These are phyloP conservation scores for Pachypeltis micranthus DNA, from an alignment of 1,140 invertebrate genomes.

Conservation along the genomic window DNA sequence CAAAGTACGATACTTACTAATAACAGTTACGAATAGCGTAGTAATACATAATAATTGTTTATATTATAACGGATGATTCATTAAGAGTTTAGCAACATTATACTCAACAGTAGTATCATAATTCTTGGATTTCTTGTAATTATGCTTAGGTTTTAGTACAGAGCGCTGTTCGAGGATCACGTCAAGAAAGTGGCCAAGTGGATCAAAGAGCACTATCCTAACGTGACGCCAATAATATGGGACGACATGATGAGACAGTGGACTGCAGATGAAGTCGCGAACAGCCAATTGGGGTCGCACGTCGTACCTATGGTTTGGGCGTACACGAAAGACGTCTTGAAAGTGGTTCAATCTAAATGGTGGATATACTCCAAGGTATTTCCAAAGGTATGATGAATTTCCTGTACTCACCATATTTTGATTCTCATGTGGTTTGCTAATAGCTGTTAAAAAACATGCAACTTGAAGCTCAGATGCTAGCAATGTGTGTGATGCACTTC, in stretches of 20 bases:
- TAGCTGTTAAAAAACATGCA: too few species aligned
- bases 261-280: constrained; percentile 33
- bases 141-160: constrained; percentile 5
- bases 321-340: constrained; percentile 16
- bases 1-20: background rate
- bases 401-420: too few species aligned
- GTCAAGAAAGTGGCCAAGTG: constrained; percentile 21
- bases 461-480: too few species aligned
- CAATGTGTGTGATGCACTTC: too few species aligned
- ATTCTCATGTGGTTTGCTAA: too few species aligned
- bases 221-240: constrained; percentile 42
- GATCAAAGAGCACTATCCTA: constrained; percentile 31
- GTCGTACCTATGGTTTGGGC: constrained; percentile 43
- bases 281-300: constrained; percentile 34
- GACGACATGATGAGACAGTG: constrained; percentile 50
- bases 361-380: constrained; percentile 35
- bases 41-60: too few species aligned
- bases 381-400: constrained; percentile 27
- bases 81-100: too few species aligned
- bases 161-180: constrained; percentile 23
- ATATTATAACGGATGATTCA: too few species aligned
- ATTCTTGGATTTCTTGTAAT: background rate
- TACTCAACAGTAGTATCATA: too few species aligned
- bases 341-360: background rate
- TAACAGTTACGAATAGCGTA: too few species aligned